Conservation (phyloP, 2,113 vertebrate species). For the Triplophysa tibetana region DNA sequence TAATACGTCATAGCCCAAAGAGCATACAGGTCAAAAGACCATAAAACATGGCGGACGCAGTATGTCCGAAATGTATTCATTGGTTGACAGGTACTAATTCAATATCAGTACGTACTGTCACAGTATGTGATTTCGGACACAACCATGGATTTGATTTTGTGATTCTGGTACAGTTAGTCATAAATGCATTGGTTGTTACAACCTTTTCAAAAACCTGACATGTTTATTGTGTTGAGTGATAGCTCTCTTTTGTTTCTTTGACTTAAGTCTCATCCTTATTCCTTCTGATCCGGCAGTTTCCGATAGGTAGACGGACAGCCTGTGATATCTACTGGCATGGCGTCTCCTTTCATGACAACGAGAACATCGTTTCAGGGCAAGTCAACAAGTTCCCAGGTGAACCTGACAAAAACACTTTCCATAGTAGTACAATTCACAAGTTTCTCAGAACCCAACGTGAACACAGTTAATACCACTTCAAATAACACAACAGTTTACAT, state of each 20-base stretch:
- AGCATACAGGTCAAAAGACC: too few species aligned
- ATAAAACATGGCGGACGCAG: too few species aligned
- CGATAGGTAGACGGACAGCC: conserved; percentile 84
- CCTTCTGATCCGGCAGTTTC: conserved; percentile 76
- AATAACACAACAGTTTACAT: too few species aligned
- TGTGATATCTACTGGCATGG: conserved; percentile 99
- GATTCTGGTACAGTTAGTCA: background rate
- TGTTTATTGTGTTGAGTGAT: conserved; percentile 18
- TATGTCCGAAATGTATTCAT: too few species aligned
- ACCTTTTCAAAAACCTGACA: background rate
- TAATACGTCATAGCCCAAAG: too few species aligned
- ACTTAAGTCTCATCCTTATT: background rate
- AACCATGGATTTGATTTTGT: background rate
- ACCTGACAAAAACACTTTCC: background rate
- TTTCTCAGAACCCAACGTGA: too few species aligned
- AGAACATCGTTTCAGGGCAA: conserved; percentile 88
- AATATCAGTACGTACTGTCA: too few species aligned
- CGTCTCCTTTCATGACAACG: conserved; percentile 91
- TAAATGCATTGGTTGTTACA: background rate
- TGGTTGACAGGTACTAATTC: too few species aligned
- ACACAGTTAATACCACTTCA: too few species aligned
- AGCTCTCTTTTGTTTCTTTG: background rate
- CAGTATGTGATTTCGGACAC: background rate
- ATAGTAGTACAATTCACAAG: background rate
- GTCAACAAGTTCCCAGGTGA: conserved; percentile 99